Base-by-base conservation (phyloP, 2,888 invertebrate species). In the Gisinianus flammeolus region DNA sequence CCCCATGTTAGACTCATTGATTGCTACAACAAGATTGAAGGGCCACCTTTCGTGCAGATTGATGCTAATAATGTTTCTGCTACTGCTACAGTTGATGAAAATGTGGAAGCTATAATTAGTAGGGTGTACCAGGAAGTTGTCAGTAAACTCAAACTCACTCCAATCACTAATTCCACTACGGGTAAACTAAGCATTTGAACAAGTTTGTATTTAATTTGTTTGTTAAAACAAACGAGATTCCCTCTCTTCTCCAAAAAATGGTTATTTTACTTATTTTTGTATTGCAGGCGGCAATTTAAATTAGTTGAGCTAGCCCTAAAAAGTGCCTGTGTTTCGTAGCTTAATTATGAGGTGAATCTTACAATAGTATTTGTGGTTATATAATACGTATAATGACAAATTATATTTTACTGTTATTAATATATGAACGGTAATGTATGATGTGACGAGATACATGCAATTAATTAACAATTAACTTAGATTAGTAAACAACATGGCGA, bases 1-100 rank as follows among this genome's bases (percentile, higher is more conserved):
- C n/a, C n/a, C n/a, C n/a, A n/a, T n/a, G n/a, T n/a, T 70, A 84
- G 83, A 44, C 58, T 85, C n/a, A 82, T 84, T 30, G 76, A 79
- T 16, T 79, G 80, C 67, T 85, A 83, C 75, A 79, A 79, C 28
- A 69, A 72, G 54, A 79, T 85, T 62, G 52, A 26, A 19, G 85
- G 84, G 19, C 79, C 82, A 16, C 28, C 73, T 6, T 52, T 82
- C 0, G 33, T 79, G 54, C 74, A 83, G n/a, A 70, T 85, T 54
- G 78, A 81, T 68, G 85, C 83, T 10, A 81, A 83, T 76, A 81
- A 81, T 54, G 82, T 83, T 22, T 83, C 84, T 28, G 28, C 64
- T 16, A 35, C 35, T 0, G 22, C 52, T 6, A 62, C 26, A n/a
- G 71, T 77, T 16, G 77, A 77, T 52, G 77, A 77, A 44, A 77